Conservation (phyloP, 92 coral and sea anemone genomes). For the Actinernus sp. region DNA sequence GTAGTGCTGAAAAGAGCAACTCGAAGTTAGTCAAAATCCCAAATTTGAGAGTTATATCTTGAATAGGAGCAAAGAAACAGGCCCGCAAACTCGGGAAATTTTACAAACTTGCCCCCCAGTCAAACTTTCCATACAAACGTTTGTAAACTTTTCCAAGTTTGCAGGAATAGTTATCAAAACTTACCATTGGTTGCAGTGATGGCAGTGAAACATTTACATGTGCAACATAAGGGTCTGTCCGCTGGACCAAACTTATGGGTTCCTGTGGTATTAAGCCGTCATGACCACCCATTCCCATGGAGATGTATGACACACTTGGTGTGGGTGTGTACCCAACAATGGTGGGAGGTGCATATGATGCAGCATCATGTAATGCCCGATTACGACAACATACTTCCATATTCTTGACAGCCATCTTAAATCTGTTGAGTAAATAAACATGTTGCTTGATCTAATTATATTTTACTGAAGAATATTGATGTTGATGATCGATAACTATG, state of each 20-base stretch:
- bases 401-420: conserved; percentile 90
- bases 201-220: conserved; percentile 62
- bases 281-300: conserved; percentile 29
- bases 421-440: conserved; percentile 49
- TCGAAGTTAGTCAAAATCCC: no score
- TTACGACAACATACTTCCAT: conserved; percentile 98
- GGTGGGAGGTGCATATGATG: conserved; percentile 54
- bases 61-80: no score
- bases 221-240: conserved; percentile 65
- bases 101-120: no score
- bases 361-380: conserved; percentile 66
- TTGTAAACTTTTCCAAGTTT: no score
- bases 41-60: no score
- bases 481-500: no score
- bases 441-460: no score
- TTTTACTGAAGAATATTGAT: no score
- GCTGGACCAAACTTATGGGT: conserved; percentile 22
- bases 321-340: conserved; percentile 71
- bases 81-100: no score
- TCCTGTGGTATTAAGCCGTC: conserved; percentile 79
- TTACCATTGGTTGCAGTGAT: conserved; percentile 83
- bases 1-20: no score
- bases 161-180: no score
- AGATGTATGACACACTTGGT: conserved; percentile 25
- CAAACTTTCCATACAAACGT: no score